Conservation (phyloP, 2,888 invertebrate species). For the Agrochola lychnidis region DNA sequence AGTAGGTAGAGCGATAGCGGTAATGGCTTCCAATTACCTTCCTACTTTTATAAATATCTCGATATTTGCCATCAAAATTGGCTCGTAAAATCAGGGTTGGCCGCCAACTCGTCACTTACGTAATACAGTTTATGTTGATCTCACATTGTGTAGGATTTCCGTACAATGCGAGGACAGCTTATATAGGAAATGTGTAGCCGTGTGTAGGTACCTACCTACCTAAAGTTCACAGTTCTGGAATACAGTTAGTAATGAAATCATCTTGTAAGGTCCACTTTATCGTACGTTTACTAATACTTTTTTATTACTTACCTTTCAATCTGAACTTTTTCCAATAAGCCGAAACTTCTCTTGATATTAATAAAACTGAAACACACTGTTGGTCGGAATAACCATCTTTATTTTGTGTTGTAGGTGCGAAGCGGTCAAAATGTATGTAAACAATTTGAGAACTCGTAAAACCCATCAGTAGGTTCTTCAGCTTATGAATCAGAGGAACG, state of each 20-base stretch:
- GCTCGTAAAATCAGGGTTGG: not conserved
- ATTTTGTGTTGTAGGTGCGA: not conserved
- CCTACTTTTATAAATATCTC: conserved; percentile 1
- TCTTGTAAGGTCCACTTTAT: not conserved
- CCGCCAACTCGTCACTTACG: not conserved
- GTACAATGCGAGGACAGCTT: too few species aligned
- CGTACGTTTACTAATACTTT: not conserved
- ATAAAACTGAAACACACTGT: not conserved
- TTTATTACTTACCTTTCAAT: conserved; percentile 13
- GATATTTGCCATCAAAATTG: not conserved
- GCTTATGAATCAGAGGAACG: not conserved
- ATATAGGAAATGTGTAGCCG: too few species aligned
- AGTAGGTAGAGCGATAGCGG: too few species aligned
- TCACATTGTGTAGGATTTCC: too few species aligned
- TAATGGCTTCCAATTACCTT: not conserved
- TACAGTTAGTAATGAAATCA: conserved; percentile 10
- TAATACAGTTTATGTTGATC: not conserved
- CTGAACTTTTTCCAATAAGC: conserved; percentile 12
- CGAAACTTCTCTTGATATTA: conserved; percentile 8
- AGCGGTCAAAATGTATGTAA: not conserved
- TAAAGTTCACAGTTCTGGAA: conserved; percentile 5
- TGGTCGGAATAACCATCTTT: not conserved
- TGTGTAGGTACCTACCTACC: not conserved
- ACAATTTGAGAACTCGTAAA: not conserved
- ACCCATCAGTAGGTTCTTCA: not conserved